These are phyloP conservation scores for Pseudochromis fuscus DNA, from an alignment of 2,797 vertebrate species.

Conservation along the genomic window DNA sequence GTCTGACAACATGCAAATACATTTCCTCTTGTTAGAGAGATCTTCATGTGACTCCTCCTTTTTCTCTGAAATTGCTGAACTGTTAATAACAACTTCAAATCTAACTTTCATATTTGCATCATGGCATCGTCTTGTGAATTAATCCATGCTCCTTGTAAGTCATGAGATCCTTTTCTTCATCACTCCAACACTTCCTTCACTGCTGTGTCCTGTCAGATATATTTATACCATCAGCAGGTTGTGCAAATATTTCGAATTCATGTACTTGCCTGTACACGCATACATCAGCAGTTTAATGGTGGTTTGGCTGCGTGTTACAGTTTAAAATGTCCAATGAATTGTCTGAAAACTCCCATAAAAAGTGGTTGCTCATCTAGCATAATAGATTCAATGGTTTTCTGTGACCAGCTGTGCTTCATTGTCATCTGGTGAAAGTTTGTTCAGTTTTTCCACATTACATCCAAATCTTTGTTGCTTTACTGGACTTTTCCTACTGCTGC, in stretches of 20 bases:
- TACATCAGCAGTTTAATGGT: neutral
- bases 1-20: neutral
- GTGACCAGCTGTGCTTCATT: slow-evolving; percentile 13
- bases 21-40: neutral
- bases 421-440: neutral
- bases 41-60: neutral
- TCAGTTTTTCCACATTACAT: neutral
- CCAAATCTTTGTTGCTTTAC: neutral
- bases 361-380: neutral
- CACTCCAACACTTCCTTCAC: neutral
- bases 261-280: neutral
- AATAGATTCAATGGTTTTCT: neutral
- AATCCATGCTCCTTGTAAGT: neutral
- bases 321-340: neutral
- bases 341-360: neutral
- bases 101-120: neutral
- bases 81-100: slow-evolving; percentile 4
- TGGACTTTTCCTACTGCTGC: neutral
- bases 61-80: neutral
- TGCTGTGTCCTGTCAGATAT: too few relatives aligned
- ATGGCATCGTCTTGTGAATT: neutral
- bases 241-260: too few relatives aligned
- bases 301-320: neutral
- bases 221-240: too few relatives aligned
- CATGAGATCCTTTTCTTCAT: neutral